Base-by-base conservation (phyloP, 1,140 invertebrate genomes). In the Diuraphis noxia region DNA sequence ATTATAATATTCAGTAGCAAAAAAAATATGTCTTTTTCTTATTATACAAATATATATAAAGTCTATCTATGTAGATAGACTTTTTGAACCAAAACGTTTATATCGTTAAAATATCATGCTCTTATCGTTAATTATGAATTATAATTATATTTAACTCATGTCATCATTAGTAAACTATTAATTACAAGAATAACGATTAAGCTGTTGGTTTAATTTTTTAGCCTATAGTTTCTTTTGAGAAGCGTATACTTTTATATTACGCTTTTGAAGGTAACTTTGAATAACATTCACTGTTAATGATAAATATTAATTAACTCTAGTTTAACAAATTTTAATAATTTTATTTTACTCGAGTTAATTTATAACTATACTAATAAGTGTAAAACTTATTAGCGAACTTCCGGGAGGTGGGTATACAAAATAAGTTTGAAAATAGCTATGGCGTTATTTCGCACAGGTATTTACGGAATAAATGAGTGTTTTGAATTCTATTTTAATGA, bases 371-470 rank as follows among this genome's bases (percentile, higher is more conserved):
- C 46, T 49, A 49, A 88, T 36, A n/a, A 72, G 36, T 19, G 25
- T 25, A 88, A 77, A 72, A 88, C 56, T 72, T 63, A 63, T 63
- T 40, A 88, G 34, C 25, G 6, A 88, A 77, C 34, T 88, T 88
- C 46, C 56, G 38, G 38, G 3, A 19, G 13, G 13, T 17, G n/a
- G 21, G 46, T 49, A 77, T 40, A 40, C 25, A 17, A 46, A 85
- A 85, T 85, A 85, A 85, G 30, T 85, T 43, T 30, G 40, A 85
- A 85, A 85, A 85, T 85, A n/a, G 41, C 41, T 41, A 43, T 43
- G 21, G 41, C 41, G 8, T 43, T 85, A 41, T 43, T 19, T 85
- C 30, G 17, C 82, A 1, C 19, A 46, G 13, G 21, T 81, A 43
- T 84, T 41, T 85, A 7, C n/a, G n/a, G 21, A 85, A 46, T 85